Base-by-base conservation (phyloP, 2,797 vertebrate species). In the Scarus forsteni region DNA sequence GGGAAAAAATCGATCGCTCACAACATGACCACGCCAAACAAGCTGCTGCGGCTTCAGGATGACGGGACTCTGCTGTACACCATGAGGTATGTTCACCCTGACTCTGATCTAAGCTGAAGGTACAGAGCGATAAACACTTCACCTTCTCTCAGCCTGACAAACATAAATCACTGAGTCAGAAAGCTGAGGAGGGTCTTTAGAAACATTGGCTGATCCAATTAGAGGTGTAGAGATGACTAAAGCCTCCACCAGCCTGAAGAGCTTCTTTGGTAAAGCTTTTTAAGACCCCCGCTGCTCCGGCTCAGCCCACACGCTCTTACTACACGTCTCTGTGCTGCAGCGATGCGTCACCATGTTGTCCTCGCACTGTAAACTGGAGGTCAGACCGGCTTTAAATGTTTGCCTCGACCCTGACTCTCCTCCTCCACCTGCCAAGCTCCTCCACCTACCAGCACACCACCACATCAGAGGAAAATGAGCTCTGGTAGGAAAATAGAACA, bases 1-100 rank as follows among this genome's bases (percentile, higher is more conserved):
- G 97, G 97, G 53, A 98, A 98, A 86, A 98, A 98, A 86, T 98
- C 97, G 58, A 96, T 98, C 71, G 97, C 97, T 7, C 97, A 98
- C 66, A 98, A 98, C 60, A 98, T 98, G 97, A 98, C 97, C 0
- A 98, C 97, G 75, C 97, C 97, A 36, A 98, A 98, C 85, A 98
- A 98, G 85, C 93, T 98, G 4, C 91, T 98, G 80, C 85, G 97
- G 62, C 97, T 98, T 84, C 95, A 96, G 43, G 97, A 98, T 50
- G 97, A 98, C 8, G 97, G 97, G 7, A 98, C 96, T 0, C 85
- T 98, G 56, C 96, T 99, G 6, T 99, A 99, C 84, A 99, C 98
- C 60, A 99, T 99, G 97, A 97, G 98, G 98, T 95, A 55, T 1
- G 3, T 11, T 5, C 13, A 12, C 10, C 36, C n/a, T 40, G 12